Conservation (phyloP, 2,888 invertebrate species). For the Stegana nigrithorax region DNA sequence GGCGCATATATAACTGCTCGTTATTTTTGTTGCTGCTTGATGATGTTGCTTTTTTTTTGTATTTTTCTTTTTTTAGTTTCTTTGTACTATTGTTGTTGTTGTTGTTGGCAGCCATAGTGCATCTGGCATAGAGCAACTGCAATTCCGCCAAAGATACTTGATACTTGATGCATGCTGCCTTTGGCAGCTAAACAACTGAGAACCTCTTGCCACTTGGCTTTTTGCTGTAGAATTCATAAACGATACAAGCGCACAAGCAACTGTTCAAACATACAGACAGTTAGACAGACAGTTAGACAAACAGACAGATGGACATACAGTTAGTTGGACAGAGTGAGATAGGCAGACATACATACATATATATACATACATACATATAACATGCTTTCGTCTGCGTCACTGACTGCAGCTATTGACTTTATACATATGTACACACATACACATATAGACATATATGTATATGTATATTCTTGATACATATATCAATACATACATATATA, state of each 20-base stretch:
- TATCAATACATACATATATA: conserved; percentile 33
- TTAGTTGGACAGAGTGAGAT: no score
- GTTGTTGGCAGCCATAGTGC: conserved; percentile 20
- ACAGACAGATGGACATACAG: no score
- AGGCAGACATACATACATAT: no score
- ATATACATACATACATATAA: no score
- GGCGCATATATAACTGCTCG: conserved; percentile 28
- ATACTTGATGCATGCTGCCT: neutral
- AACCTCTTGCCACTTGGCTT: conserved; percentile 27
- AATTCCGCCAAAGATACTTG: conserved; percentile 46
- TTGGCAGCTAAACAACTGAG: conserved; percentile 23
- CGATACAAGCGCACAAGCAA: neutral
- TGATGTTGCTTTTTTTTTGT: conserved; percentile 31
- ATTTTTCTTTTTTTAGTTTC: neutral
- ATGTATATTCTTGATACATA: conserved; percentile 17
- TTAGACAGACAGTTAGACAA: no score
- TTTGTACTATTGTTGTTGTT: conserved; percentile 6
- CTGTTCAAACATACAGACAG: neutral
- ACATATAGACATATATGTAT: conserved; percentile 27
- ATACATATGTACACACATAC: neutral
- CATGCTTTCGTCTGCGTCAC: no score
- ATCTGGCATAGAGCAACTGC: conserved; percentile 32
- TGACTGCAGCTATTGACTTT: no score
- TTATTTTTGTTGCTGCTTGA: conserved; percentile 36
- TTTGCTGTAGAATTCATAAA: conserved; percentile 16